phyloP scores from a whole-genome alignment of 2,888 invertebrate genomes.

The Ornithoptera priamus region DNA sequence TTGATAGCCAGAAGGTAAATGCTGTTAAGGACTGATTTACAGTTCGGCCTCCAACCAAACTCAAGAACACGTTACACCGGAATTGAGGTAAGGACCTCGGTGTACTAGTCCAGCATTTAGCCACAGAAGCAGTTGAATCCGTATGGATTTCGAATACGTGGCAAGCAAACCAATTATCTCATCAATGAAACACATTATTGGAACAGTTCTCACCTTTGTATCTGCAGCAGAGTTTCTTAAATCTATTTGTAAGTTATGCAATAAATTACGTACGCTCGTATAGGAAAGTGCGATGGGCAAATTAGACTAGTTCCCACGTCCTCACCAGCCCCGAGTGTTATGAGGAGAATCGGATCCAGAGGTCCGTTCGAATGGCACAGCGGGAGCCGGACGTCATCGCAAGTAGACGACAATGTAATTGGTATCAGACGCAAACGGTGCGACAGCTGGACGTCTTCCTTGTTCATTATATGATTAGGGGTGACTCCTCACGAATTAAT shows the following conservation, averaged over 20 bases:
- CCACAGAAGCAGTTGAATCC: too few relatives aligned
- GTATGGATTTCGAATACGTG: too few relatives aligned
- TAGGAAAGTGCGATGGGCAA: slow-evolving; percentile 6
- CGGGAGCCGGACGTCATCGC: slow-evolving; percentile 6
- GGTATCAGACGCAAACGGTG: slow-evolving; percentile 15
- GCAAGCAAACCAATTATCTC: too few relatives aligned
- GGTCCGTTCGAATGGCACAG: slow-evolving; percentile 21
- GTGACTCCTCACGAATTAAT: slow-evolving; percentile 6
- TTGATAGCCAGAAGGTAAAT: too few relatives aligned
- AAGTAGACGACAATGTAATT: slow-evolving; percentile 21
- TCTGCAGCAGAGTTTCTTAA: too few relatives aligned
- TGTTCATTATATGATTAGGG: slow-evolving; percentile 7
- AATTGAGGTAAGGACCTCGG: too few relatives aligned
- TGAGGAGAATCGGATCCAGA: slow-evolving; percentile 21
- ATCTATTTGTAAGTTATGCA: background rate
- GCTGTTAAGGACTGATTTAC: too few relatives aligned
- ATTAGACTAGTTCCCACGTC: slow-evolving; percentile 28
- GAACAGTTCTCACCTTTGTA: too few relatives aligned
- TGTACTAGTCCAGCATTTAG: too few relatives aligned
- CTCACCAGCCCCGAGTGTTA: slow-evolving; percentile 15
- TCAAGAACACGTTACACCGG: too few relatives aligned
- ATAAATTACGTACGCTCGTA: background rate
- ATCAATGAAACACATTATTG: too few relatives aligned
- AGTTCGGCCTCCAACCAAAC: too few relatives aligned
- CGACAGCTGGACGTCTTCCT: slow-evolving; percentile 20